Conservation (phyloP, 2,113 vertebrate genomes). For the Steatornis caripensis region DNA sequence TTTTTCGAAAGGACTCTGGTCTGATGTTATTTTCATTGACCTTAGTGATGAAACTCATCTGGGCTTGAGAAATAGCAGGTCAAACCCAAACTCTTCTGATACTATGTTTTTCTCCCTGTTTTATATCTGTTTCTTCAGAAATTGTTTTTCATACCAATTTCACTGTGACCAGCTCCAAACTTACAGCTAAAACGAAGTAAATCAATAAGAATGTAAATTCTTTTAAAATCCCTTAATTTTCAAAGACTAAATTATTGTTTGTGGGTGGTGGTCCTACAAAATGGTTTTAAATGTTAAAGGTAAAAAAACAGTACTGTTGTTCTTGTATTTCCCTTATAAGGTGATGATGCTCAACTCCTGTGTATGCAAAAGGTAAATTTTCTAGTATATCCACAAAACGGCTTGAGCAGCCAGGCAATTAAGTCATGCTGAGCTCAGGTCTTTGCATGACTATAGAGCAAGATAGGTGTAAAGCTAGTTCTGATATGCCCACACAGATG, state of each 20-base stretch:
- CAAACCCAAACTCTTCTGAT: not conserved
- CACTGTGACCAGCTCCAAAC: not conserved
- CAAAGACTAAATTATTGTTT: not conserved
- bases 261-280: not conserved
- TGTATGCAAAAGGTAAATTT: not conserved
- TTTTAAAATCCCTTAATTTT: not conserved
- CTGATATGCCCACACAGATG: not conserved
- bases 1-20: not conserved
- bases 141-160: not conserved
- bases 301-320: not conserved
- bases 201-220: not conserved
- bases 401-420: not conserved
- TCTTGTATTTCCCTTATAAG: not conserved
- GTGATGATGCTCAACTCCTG: not conserved
- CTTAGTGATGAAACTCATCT: not conserved
- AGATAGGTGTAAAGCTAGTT: not conserved
- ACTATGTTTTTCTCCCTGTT: not conserved
- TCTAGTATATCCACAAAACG: not conserved
- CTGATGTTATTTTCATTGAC: not conserved
- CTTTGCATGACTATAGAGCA: not conserved
- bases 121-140: not conserved
- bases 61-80: not conserved
- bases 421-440: not conserved
- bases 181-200: not conserved
- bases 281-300: not conserved